Evolutionary conservation across 2,113 vertebrate genomes (phyloP).

Genomic region (Percopsis transmontana): DNA sequence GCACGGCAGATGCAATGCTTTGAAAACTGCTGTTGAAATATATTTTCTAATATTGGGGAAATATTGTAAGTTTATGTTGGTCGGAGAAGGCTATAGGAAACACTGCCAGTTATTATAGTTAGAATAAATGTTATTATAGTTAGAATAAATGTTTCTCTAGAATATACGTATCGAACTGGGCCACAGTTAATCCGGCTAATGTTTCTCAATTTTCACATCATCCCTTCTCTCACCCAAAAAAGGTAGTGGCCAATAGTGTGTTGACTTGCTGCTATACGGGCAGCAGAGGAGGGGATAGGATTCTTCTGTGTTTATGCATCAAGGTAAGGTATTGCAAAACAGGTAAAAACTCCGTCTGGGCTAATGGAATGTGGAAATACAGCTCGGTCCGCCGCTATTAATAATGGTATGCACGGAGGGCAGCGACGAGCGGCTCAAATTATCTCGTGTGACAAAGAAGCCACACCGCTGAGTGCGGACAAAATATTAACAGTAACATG

Average conservation of each 20-base stretch:
- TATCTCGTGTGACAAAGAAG: slow-evolving; percentile 47
- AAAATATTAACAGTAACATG: slow-evolving; percentile 16
- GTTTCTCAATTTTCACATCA: no score
- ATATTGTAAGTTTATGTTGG: no score
- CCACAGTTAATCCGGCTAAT: no score
- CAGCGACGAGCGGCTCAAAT: slow-evolving; percentile 66
- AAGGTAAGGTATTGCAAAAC: slow-evolving; percentile 80
- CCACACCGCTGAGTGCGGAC: slow-evolving; percentile 19
- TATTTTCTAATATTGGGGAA: no score
- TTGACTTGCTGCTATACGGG: not conserved
- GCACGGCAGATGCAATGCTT: no score
- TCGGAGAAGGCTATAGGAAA: no score
- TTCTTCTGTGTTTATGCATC: slow-evolving; percentile 56
- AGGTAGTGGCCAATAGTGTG: not conserved
- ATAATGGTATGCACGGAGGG: slow-evolving; percentile 67
- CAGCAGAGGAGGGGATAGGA: slow-evolving; percentile 11
- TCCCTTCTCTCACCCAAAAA: not conserved
- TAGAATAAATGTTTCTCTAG: no score
- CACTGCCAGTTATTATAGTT: no score
- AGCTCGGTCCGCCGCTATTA: slow-evolving; percentile 84
- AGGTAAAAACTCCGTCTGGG: slow-evolving; percentile 86
- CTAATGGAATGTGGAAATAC: slow-evolving; percentile 97
- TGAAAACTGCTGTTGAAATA: no score
- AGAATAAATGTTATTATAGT: no score
- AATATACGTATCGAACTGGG: no score